A percentile compares a stretch with the other conserved stretches of the same genome.
Conservation (phyloP, 2,113 vertebrate species). For the Pholis gunnellus region DNA sequence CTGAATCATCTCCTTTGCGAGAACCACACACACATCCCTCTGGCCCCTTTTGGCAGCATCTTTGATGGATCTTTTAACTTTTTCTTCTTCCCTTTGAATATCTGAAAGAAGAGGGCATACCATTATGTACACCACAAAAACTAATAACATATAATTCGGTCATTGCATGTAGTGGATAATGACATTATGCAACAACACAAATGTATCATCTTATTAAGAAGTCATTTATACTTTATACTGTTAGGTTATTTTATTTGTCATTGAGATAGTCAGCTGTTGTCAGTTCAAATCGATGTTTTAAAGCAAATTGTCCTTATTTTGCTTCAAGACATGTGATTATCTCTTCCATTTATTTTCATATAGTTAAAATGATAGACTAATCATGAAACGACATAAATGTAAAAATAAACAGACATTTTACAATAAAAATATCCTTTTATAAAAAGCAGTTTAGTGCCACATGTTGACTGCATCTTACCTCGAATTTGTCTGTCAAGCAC, state of each 20-base stretch:
- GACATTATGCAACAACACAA: neutral
- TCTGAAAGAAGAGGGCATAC: constrained; percentile 80
- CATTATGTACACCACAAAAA: neutral
- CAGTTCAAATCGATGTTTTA: neutral
- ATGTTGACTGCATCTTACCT: constrained; percentile 83
- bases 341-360: neutral
- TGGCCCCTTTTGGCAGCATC: constrained; percentile 97
- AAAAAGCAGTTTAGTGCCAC: neutral
- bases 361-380: neutral
- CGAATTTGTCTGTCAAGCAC: constrained; percentile 97
- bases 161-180: neutral
- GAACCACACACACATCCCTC: constrained; percentile 92
- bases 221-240: neutral
- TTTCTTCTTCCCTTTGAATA: constrained; percentile 97
- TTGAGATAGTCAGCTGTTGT: neutral
- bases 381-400: neutral
- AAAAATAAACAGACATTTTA: neutral
- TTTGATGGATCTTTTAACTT: constrained; percentile 96
- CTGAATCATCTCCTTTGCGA: constrained; percentile 96
- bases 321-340: neutral
- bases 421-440: neutral
- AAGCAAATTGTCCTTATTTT: neutral
- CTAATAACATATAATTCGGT: neutral
- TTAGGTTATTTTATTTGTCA: neutral
- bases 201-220: neutral